Evolutionary conservation across 2,797 vertebrate species (phyloP).

Genomic region (Myiothlypis coronata): DNA sequence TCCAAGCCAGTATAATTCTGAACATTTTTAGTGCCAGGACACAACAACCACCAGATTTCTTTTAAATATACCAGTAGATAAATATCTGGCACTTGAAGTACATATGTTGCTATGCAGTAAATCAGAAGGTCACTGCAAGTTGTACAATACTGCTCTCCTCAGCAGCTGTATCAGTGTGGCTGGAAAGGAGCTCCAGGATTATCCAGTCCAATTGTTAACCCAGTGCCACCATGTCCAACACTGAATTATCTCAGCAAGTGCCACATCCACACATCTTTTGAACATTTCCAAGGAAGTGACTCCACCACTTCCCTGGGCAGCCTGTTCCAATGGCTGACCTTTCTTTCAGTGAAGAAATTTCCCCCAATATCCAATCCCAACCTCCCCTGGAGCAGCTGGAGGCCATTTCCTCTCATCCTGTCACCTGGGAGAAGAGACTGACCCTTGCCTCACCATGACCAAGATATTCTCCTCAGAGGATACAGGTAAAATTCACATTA

Average conservation of each 20-base stretch:
- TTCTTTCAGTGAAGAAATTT: neutral
- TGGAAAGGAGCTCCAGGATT: neutral
- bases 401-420: neutral
- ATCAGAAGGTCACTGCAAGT: neutral
- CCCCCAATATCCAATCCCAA: neutral
- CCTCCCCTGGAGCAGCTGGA: neutral
- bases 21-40: neutral
- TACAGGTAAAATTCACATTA: rapidly evolving
- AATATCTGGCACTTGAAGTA: neutral
- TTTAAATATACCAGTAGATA: neutral
- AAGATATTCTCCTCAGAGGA: neutral
- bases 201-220: neutral
- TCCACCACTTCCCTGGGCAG: neutral
- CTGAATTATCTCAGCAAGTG: neutral
- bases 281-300: neutral
- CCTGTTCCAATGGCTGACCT: neutral
- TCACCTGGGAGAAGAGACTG: neutral
- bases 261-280: neutral
- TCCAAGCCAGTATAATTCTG: neutral
- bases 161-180: neutral
- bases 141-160: neutral
- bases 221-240: neutral
- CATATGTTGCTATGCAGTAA: neutral
- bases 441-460: neutral
- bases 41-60: neutral